Conservation (phyloP, 2,113 vertebrate species). For the Sterna hirundo region DNA sequence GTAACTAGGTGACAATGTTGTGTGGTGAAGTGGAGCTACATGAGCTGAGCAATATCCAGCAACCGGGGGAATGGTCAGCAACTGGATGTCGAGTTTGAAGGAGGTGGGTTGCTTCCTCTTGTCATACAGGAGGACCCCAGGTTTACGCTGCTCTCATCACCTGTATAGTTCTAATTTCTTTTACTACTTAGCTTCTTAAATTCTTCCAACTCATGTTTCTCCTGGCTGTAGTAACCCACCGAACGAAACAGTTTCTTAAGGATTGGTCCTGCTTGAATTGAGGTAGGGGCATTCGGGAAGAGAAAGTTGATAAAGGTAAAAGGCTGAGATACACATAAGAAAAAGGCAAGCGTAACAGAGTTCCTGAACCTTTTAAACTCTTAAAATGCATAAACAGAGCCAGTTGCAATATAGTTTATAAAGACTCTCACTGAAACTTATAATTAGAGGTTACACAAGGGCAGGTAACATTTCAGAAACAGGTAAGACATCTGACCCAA, state of each 20-base stretch:
- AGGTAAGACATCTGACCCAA: constrained; percentile 16
- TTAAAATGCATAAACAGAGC: background rate
- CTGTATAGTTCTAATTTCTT: background rate
- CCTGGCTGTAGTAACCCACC: background rate
- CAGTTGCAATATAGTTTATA: background rate
- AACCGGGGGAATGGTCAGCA: background rate
- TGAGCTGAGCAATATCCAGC: background rate
- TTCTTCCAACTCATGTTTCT: background rate
- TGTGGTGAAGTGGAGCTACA: background rate
- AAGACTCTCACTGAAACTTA: constrained; percentile 28
- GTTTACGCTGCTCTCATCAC: background rate
- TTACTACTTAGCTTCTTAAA: background rate
- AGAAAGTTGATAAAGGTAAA: background rate
- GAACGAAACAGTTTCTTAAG: background rate
- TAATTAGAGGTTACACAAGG: constrained; percentile 63
- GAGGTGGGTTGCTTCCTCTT: background rate
- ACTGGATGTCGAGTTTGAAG: background rate
- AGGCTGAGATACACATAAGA: background rate
- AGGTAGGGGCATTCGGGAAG: background rate
- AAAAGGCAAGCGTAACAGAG: background rate
- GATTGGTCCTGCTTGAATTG: background rate
- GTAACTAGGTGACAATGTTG: background rate
- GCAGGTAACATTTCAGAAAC: constrained; percentile 50
- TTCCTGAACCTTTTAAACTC: background rate
- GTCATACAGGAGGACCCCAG: background rate